Conservation (phyloP, 2,113 vertebrate species). For the Vidua macroura region DNA sequence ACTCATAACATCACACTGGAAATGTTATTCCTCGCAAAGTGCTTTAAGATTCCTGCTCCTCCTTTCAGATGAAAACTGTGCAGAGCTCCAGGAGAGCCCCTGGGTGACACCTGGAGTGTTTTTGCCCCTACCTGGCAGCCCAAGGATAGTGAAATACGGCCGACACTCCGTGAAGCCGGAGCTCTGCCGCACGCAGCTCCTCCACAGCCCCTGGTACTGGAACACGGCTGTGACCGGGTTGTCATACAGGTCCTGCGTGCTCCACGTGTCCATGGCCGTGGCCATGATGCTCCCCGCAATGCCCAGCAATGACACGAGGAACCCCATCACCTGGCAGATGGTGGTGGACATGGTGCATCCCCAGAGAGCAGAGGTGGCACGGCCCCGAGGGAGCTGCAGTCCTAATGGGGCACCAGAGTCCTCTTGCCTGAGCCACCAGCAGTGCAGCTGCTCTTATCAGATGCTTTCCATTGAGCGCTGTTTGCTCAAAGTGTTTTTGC, state of each 20-base stretch:
- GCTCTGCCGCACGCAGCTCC: slow-evolving; percentile 84
- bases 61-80: not conserved
- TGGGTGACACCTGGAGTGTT: not conserved
- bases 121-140: slow-evolving; percentile 84
- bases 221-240: slow-evolving; percentile 81
- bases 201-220: slow-evolving; percentile 89
- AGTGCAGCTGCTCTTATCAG: slow-evolving; percentile 61
- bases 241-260: slow-evolving; percentile 81
- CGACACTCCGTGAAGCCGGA: slow-evolving; percentile 87
- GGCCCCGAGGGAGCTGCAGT: not conserved
- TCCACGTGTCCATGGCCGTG: slow-evolving; percentile 85
- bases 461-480: slow-evolving; percentile 47
- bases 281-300: slow-evolving; percentile 78
- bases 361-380: not conserved
- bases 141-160: slow-evolving; percentile 86
- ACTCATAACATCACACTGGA: not conserved
- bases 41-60: not conserved
- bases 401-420: not conserved
- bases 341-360: slow-evolving; percentile 79
- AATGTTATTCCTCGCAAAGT: not conserved
- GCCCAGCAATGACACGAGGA: slow-evolving; percentile 76
- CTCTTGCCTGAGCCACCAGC: slow-evolving; percentile 7
- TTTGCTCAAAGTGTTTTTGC: slow-evolving; percentile 83
- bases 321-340: slow-evolving; percentile 80
- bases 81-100: not conserved